These are phyloP conservation scores for Platypus cylindrus DNA, from an alignment of 2,888 invertebrate genomes.

Conservation along the genomic window DNA sequence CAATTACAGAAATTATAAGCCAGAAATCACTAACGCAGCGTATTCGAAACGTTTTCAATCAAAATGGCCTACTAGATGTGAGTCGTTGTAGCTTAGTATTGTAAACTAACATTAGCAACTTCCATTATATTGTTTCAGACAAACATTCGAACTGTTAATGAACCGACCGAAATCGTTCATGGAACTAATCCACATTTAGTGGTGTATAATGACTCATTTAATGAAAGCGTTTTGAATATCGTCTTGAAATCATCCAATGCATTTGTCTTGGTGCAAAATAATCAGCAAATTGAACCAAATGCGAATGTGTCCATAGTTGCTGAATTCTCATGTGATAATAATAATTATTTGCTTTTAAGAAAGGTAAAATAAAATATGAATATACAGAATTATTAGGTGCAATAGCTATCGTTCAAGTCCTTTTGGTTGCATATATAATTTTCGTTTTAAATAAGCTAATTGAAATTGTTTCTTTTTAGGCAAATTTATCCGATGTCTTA, in stretches of 20 bases:
- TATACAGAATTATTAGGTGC: too few species aligned
- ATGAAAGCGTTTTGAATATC: conserved; percentile 25
- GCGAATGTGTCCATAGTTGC: conserved; percentile 23
- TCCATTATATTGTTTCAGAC: conserved; percentile 27
- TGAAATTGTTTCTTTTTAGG: conserved; percentile 18
- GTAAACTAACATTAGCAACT: too few species aligned
- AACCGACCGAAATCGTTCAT: conserved; percentile 25
- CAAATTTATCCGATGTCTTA: conserved; percentile 15
- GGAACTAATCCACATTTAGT: conserved; percentile 29
- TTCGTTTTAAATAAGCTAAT: too few species aligned
- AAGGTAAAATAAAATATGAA: too few species aligned
- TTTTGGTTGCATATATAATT: too few species aligned
- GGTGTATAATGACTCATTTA: conserved; percentile 24
- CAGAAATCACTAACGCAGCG: conserved; percentile 21
- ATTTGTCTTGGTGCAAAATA: conserved; percentile 25
- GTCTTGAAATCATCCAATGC: conserved; percentile 25
- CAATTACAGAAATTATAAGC: conserved; percentile 29
- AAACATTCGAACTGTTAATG: conserved; percentile 24
- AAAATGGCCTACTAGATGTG: too few species aligned
- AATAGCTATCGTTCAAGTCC: too few species aligned
- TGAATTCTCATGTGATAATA: conserved; percentile 21
- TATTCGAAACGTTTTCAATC: conserved; percentile 24
- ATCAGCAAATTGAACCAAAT: conserved; percentile 19
- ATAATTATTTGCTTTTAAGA: conserved; percentile 26
- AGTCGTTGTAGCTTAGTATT: too few species aligned